Conservation (phyloP, 2,888 invertebrate species). For the Drosophila putrida region DNA sequence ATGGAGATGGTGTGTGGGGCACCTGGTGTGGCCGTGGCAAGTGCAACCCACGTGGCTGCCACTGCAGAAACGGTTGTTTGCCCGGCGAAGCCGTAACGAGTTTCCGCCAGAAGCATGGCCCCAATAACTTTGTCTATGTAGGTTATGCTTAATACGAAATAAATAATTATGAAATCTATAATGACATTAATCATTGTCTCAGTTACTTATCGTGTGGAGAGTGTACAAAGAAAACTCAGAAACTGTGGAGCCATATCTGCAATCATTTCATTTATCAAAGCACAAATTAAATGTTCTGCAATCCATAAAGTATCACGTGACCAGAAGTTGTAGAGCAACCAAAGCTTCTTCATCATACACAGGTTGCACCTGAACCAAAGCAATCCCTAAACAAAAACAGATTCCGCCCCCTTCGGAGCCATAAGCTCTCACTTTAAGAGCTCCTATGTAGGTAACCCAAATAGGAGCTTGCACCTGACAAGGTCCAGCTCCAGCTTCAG, state of each 20-base stretch:
- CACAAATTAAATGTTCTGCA: constrained; percentile 55
- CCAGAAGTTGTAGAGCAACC: constrained; percentile 7
- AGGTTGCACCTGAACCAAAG: constrained; percentile 18
- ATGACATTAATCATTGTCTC: constrained; percentile 28
- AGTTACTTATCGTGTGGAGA: constrained; percentile 17
- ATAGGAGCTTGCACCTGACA: constrained; percentile 53
- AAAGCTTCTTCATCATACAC: constrained; percentile 36
- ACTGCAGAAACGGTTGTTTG: constrained; percentile 47
- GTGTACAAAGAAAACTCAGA: neutral
- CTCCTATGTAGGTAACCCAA: constrained; percentile 69
- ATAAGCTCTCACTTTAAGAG: constrained; percentile 55
- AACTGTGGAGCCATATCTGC: neutral
- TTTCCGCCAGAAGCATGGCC: constrained; percentile 42
- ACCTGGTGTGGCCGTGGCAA: constrained; percentile 49
- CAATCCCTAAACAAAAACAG: constrained; percentile 44
- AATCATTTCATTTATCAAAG: constrained; percentile 39
- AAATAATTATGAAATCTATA: constrained; percentile 16
- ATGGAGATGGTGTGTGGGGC: constrained; percentile 33
- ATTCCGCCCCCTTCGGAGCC: constrained; percentile 20
- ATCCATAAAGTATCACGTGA: constrained; percentile 62
- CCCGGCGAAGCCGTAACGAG: constrained; percentile 21
- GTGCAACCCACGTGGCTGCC: constrained; percentile 48
- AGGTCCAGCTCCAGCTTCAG: constrained; percentile 7
- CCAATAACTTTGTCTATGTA: constrained; percentile 48
- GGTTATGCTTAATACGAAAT: constrained; percentile 23